These are phyloP conservation scores for Chloroclysta siterata DNA, from an alignment of 2,888 invertebrate species.

Conservation along the genomic window DNA sequence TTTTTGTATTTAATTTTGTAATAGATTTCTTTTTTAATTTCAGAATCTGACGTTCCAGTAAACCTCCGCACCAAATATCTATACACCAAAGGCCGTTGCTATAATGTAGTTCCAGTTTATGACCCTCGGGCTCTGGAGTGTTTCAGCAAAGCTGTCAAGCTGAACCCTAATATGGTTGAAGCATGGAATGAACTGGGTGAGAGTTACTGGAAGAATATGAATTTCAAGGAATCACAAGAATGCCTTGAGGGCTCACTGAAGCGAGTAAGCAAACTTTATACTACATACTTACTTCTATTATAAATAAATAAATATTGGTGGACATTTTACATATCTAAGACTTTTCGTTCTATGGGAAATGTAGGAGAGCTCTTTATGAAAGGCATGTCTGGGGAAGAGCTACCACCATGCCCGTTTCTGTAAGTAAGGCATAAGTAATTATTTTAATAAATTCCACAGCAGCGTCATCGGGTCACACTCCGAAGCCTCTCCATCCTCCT, in stretches of 20 bases:
- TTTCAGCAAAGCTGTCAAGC: slow-evolving; percentile 92
- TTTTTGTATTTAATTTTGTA: too few relatives aligned
- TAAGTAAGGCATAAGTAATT: too few relatives aligned
- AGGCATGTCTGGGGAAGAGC: too few relatives aligned
- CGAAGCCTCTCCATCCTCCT: slow-evolving; percentile 93
- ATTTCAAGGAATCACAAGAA: slow-evolving; percentile 91
- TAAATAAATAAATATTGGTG: too few relatives aligned
- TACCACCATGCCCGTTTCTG: too few relatives aligned
- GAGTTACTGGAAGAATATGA: slow-evolving; percentile 94
- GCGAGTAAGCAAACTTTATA: slow-evolving; percentile 86
- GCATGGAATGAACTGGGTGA: slow-evolving; percentile 97
- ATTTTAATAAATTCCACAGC: slow-evolving; percentile 68
- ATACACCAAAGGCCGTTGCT: slow-evolving; percentile 89
- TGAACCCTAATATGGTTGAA: slow-evolving; percentile 91
- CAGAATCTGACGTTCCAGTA: slow-evolving; percentile 66
- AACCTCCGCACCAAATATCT: slow-evolving; percentile 84
- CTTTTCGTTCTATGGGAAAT: too few relatives aligned
- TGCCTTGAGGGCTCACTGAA: slow-evolving; percentile 92
- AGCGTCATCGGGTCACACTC: slow-evolving; percentile 89
- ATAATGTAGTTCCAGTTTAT: slow-evolving; percentile 89
- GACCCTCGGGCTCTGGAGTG: slow-evolving; percentile 89
- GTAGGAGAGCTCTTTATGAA: too few relatives aligned
- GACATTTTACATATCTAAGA: too few relatives aligned
- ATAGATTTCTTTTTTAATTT: too few relatives aligned
- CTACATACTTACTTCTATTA: neutral